Conservation (phyloP, 2,888 invertebrate species). For the Neuroscelio doddi region DNA sequence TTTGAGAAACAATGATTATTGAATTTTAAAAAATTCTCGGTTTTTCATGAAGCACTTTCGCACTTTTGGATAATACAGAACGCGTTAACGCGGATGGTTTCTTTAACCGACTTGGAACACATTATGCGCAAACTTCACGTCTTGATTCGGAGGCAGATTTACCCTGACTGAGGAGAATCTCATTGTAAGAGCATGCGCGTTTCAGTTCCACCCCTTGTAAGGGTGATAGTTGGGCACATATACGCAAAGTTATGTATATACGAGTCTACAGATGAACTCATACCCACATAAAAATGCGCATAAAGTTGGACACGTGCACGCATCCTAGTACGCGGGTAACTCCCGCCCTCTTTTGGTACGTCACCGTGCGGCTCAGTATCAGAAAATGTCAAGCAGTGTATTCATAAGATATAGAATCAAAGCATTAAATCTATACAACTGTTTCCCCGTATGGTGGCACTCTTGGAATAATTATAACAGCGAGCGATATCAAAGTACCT, state of each 20-base stretch:
- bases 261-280: constrained; percentile 21
- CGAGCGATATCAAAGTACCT: constrained; percentile 14
- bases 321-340: constrained; percentile 42
- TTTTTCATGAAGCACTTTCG: no score
- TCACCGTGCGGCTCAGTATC: constrained; percentile 27
- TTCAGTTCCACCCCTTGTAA: constrained; percentile 59
- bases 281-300: constrained; percentile 38
- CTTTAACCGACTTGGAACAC: constrained; percentile 54
- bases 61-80: background rate
- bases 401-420: constrained; percentile 34
- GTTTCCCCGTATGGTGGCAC: constrained; percentile 8
- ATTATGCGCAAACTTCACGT: constrained; percentile 61
- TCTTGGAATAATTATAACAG: constrained; percentile 10
- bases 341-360: constrained; percentile 41
- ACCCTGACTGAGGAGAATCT: constrained; percentile 70
- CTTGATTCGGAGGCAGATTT: constrained; percentile 69
- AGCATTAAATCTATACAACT: constrained; percentile 28
- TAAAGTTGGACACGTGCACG: constrained; percentile 43
- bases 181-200: constrained; percentile 69
- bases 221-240: constrained; percentile 44
- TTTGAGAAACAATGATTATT: no score
- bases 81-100: constrained; percentile 9
- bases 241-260: constrained; percentile 6
- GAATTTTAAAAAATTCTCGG: no score
- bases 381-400: constrained; percentile 42